phyloP scores from a whole-genome alignment of 2,113 vertebrate species.

The Takifugu bimaculatus region DNA sequence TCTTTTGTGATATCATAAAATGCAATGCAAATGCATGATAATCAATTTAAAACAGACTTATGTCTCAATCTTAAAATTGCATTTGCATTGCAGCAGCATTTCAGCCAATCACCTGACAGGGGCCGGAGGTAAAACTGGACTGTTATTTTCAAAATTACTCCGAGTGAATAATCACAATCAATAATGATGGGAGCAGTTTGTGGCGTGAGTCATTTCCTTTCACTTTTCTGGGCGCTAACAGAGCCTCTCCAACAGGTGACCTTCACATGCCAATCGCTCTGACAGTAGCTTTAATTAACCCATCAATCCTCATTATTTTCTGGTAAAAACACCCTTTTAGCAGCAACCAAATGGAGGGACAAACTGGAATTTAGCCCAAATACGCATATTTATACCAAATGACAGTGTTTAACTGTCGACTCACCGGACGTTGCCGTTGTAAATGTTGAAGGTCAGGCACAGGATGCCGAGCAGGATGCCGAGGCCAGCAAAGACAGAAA shows the following conservation, averaged over 20 bases:
- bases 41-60: too few relatives aligned
- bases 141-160: constrained; percentile 3
- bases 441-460: constrained; percentile 96
- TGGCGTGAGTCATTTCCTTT: constrained; percentile 7
- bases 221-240: background rate
- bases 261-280: constrained; percentile 8
- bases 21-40: too few relatives aligned
- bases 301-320: constrained; percentile 12
- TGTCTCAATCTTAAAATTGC: too few relatives aligned
- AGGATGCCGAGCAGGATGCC: constrained; percentile 90
- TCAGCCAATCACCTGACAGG: too few relatives aligned
- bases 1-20: too few relatives aligned
- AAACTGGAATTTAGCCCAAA: background rate
- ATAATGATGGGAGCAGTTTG: constrained; percentile 5
- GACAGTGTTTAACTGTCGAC: constrained; percentile 16
- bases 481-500: constrained; percentile 88
- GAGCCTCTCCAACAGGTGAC: constrained; percentile 15
- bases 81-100: too few relatives aligned
- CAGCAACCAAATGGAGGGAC: constrained; percentile 1
- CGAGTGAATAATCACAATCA: background rate
- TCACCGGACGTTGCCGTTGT: constrained; percentile 92
- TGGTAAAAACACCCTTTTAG: constrained; percentile 5
- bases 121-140: too few relatives aligned
- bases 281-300: background rate
- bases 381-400: too few relatives aligned